Evolutionary conservation across 2,888 invertebrate species (phyloP).

Genomic region (Eilema depressum): DNA sequence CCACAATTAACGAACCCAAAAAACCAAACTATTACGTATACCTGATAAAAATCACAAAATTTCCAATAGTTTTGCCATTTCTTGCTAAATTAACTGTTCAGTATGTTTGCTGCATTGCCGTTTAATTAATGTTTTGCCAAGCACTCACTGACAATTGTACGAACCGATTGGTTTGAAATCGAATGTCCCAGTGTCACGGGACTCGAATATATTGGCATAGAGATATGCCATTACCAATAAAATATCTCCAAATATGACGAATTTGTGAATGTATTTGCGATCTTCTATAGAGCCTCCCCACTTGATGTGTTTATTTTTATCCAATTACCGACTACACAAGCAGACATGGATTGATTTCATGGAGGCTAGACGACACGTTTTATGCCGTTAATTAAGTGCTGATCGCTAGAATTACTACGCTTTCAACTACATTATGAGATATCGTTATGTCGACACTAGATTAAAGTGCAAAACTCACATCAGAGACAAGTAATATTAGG

Average conservation of each 20-base stretch:
- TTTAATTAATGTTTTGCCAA: neutral
- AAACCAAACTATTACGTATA: too few species aligned
- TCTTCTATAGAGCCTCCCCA: neutral
- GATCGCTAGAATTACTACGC: neutral
- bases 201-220: neutral
- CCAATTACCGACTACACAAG: neutral
- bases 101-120: neutral
- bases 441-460: neutral
- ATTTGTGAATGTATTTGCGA: neutral
- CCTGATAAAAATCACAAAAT: neutral
- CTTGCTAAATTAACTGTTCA: neutral
- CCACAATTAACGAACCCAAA: too few species aligned
- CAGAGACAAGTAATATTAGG: neutral
- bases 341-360: neutral
- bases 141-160: neutral
- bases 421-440: neutral
- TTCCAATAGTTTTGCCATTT: neutral
- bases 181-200: neutral
- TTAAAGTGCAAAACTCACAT: neutral
- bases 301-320: constrained; percentile 2
- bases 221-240: neutral
- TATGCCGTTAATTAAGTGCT: neutral
- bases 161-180: neutral
- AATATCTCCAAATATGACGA: neutral
- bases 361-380: neutral